Percentiles rank a stretch among this genome's conserved stretches.
Evolutionary conservation across 64 coral and sea anemone species (phyloP).

Genomic region (Dendrophyllia cribrosa): DNA sequence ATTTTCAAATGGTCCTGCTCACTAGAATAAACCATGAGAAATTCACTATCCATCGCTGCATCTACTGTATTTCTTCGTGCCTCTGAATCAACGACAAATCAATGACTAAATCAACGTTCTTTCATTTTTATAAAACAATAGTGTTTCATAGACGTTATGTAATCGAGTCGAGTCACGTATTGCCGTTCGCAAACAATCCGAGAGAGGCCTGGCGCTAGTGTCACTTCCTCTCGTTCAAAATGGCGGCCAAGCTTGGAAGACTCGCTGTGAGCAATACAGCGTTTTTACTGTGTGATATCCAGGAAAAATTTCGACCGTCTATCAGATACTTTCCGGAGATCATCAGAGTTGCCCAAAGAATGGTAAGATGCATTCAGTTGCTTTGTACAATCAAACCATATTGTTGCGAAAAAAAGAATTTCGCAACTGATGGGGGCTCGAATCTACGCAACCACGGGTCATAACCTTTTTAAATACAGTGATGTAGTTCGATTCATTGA

Average conservation of each 20-base stretch:
- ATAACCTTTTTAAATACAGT: background rate
- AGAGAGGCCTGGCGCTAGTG: constrained; percentile 3
- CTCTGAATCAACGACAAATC: no score
- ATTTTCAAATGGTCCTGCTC: no score
- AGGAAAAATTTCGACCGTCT: constrained; percentile 97
- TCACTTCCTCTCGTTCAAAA: constrained; percentile 50
- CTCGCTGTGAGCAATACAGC: constrained; percentile 85
- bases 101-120: no score
- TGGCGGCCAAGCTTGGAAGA: constrained; percentile 90
- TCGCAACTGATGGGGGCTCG: background rate
- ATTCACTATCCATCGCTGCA: no score
- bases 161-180: no score
- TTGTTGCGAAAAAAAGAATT: background rate
- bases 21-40: no score
- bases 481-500: no score
- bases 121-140: no score
- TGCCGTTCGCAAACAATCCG: no score
- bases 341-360: constrained; percentile 97
- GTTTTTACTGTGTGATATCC: constrained; percentile 97
- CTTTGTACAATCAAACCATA: background rate
- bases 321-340: constrained; percentile 99
- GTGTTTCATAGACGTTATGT: no score
- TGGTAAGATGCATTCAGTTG: constrained; percentile 70
- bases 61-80: no score
- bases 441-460: no score